Percentiles rank a stretch among this genome's conserved stretches.
Conservation (phyloP, 2,113 vertebrate species). For the Dicerorhinus sumatrensis region DNA sequence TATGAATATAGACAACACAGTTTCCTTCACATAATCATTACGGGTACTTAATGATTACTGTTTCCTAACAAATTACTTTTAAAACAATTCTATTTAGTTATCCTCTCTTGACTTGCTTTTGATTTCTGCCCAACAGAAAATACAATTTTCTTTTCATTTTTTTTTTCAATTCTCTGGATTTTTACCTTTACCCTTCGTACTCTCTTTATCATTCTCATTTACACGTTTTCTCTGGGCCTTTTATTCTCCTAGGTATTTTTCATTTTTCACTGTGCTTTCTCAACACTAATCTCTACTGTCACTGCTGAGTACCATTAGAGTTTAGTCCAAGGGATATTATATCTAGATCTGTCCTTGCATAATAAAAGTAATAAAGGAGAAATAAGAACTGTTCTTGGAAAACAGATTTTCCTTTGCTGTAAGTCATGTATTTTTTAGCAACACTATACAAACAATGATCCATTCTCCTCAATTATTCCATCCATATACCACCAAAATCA, state of each 20-base stretch:
- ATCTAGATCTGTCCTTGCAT: slow-evolving; percentile 28
- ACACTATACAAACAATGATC: not conserved
- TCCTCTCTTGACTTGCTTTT: slow-evolving; percentile 51
- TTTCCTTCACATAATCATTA: not conserved
- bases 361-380: slow-evolving; percentile 58
- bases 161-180: not conserved
- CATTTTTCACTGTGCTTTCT: slow-evolving; percentile 16
- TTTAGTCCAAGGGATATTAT: slow-evolving; percentile 50
- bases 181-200: slow-evolving; percentile 1
- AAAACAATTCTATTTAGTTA: not conserved
- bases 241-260: slow-evolving; percentile 37
- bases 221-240: not conserved
- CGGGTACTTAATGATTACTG: not conserved
- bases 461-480: not conserved
- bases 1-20: not conserved
- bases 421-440: slow-evolving; percentile 1
- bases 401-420: slow-evolving; percentile 44
- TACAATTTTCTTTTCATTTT: not conserved
- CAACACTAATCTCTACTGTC: slow-evolving; percentile 43
- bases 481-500: not conserved
- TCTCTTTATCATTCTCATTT: slow-evolving; percentile 14
- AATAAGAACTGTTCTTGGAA: slow-evolving; percentile 52
- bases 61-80: slow-evolving; percentile 24
- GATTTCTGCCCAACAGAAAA: not conserved
- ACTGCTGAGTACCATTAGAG: slow-evolving; percentile 19